A percentile compares a stretch with the other conserved stretches of the same genome.
Evolutionary conservation across 2,797 vertebrate genomes (phyloP).

Genomic region (Gouania willdenowi): DNA sequence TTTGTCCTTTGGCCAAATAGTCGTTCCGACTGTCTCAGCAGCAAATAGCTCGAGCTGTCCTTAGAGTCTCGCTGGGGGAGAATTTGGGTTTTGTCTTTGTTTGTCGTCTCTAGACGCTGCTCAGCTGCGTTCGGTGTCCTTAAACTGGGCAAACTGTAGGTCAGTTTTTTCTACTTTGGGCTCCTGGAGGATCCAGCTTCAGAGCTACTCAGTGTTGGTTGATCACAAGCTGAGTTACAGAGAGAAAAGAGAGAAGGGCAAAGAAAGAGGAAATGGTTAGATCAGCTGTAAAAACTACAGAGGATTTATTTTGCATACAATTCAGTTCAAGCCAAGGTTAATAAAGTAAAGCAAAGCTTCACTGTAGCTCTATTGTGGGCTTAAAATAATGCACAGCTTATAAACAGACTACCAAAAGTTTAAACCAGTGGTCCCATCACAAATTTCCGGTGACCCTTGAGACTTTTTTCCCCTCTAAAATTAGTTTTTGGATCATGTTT

Average conservation of each 20-base stretch:
- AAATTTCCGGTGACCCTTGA: too few relatives aligned
- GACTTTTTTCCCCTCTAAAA: too few relatives aligned
- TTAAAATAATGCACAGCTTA: too few relatives aligned
- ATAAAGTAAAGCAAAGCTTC: slow-evolving; percentile 5
- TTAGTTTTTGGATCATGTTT: too few relatives aligned
- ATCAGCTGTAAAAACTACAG: slow-evolving; percentile 11
- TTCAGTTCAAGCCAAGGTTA: slow-evolving; percentile 3
- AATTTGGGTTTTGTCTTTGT: slow-evolving; percentile 38
- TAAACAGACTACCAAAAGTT: too few relatives aligned
- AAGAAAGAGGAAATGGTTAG: slow-evolving; percentile 13
- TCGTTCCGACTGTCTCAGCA: slow-evolving; percentile 16
- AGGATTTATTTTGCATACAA: slow-evolving; percentile 14
- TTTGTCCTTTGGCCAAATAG: slow-evolving; percentile 8
- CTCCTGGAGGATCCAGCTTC: slow-evolving; percentile 44
- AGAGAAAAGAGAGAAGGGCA: slow-evolving; percentile 19
- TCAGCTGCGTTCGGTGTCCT: too few relatives aligned
- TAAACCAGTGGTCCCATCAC: too few relatives aligned
- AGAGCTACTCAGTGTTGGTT: slow-evolving; percentile 32
- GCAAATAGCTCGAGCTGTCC: too few relatives aligned
- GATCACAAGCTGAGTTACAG: slow-evolving; percentile 44
- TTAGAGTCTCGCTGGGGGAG: slow-evolving; percentile 13
- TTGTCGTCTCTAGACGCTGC: too few relatives aligned
- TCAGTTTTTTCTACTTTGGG: slow-evolving; percentile 43
- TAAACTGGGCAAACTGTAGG: slow-evolving; percentile 51
- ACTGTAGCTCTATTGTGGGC: neutral